Base-by-base conservation (phyloP, 2,113 vertebrate species). In the Panurus biarmicus region DNA sequence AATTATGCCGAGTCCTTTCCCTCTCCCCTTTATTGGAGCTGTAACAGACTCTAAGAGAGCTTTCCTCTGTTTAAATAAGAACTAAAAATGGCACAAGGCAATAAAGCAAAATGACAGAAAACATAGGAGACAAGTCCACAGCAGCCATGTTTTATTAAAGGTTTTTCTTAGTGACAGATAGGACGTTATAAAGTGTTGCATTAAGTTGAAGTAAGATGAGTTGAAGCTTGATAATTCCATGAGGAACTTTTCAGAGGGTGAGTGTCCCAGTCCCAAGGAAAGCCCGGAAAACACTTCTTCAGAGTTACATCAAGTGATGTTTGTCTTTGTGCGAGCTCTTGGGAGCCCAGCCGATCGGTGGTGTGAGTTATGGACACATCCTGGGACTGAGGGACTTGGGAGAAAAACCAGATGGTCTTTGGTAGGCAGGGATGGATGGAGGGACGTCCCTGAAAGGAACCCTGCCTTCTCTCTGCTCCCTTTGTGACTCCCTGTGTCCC, bases 101-200 rank as follows among this genome's bases (percentile, higher is more conserved):
- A 36, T 87, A 89, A 93, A 89, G 54, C 62, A 58, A 89, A 87
- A 86, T 77, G 93, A 84, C 82, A 87, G 91, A 91, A 94, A 93
- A 48, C 85, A 79, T 6, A 66, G 47, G 81, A 91, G 60, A 29
- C 56, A 38, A 80, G 67, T 77, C 64, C 76, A 76, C 45, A 66
- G 60, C 38, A 2, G 14, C 60, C 51, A 7, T 4, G 23, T 74
- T 95, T 94, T 74, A 80, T 87, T 66, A 87, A 89, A 82, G 51
- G 24, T 25, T 87, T 86, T 75, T 70, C 84, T 73, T 87, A 66
- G 45, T 87, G 60, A 75, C 9, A 56, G 73, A 20, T 5, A n/a
- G 38, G 61, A 38, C 16, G 1, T 83, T 66, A 38, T 9, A 12
- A 92, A 85, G 16, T 3, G 9, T 64, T 42, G 38, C 14, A 18